A percentile compares a stretch with the other conserved stretches of the same genome.
phyloP scores from a whole-genome alignment of 2,888 invertebrate species.

The Choreutis nemorana region DNA sequence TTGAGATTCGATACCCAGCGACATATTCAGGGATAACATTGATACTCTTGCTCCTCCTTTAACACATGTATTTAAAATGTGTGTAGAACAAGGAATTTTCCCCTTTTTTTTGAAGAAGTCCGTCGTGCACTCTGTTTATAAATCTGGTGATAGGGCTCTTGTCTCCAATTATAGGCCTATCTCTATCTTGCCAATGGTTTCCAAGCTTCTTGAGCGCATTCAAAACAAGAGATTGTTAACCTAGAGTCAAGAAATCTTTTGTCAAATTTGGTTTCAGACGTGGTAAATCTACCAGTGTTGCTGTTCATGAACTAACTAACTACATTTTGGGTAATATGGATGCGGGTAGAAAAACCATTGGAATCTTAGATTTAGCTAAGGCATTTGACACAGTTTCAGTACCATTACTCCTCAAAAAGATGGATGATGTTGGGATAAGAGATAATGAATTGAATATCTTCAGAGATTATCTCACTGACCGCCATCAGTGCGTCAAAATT shows the following conservation, averaged over 20 bases:
- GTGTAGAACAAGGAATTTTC: slow-evolving; percentile 6
- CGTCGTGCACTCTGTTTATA: slow-evolving; percentile 6
- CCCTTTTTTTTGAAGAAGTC: slow-evolving; percentile 7
- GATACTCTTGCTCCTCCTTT: slow-evolving; percentile 2
- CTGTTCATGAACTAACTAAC: slow-evolving; percentile 4
- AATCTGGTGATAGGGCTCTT: slow-evolving; percentile 5
- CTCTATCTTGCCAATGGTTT: slow-evolving; percentile 4
- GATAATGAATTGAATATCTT: slow-evolving; percentile 6
- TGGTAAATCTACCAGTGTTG: slow-evolving; percentile 8
- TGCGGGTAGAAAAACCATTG: slow-evolving; percentile 2
- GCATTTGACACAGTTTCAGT: slow-evolving; percentile 8
- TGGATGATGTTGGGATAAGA: slow-evolving; percentile 6
- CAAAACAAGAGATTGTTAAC: slow-evolving; percentile 5
- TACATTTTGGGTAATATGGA: slow-evolving; percentile 5
- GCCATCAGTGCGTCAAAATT: too few relatives aligned
- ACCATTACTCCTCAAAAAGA: slow-evolving; percentile 4
- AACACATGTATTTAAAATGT: slow-evolving; percentile 5
- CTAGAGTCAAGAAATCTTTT: slow-evolving; percentile 7
- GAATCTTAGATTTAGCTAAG: slow-evolving; percentile 8
- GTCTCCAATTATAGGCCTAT: slow-evolving; percentile 2
- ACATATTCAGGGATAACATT: slow-evolving; percentile 1
- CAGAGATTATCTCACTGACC: slow-evolving; percentile 5
- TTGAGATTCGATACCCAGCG: slow-evolving; percentile 4
- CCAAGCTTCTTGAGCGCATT: slow-evolving; percentile 6
- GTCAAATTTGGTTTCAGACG: slow-evolving; percentile 10